A percentile compares a stretch with the other conserved stretches of the same genome.
Evolutionary conservation across 2,113 vertebrate genomes (phyloP).

Genomic region (Pygoscelis antarcticus): DNA sequence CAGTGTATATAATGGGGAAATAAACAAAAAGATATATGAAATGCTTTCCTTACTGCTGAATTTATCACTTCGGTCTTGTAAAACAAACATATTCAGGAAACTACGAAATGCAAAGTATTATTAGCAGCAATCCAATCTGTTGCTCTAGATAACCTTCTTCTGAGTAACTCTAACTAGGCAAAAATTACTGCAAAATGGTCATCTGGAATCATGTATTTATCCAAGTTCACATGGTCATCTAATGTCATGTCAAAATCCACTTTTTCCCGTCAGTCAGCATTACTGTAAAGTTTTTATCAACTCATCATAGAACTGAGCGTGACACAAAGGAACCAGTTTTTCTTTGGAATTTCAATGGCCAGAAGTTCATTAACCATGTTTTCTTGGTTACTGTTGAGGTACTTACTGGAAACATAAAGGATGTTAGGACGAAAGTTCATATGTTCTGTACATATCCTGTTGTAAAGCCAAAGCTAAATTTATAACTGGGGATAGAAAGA

Average conservation of each 20-base stretch:
- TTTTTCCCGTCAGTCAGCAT: neutral
- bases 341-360: constrained; percentile 6
- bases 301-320: neutral
- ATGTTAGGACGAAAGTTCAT: constrained; percentile 35
- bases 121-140: constrained; percentile 29
- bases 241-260: neutral
- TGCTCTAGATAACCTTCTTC: neutral
- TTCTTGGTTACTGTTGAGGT: neutral
- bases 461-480: constrained; percentile 5
- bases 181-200: neutral
- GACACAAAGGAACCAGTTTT: neutral
- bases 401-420: constrained; percentile 67
- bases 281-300: constrained; percentile 24
- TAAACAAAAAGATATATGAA: neutral
- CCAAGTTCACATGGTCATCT: neutral
- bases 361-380: constrained; percentile 61
- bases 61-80: neutral
- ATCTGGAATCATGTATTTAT: neutral
- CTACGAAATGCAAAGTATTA: neutral
- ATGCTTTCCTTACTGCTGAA: neutral
- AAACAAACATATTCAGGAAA: constrained; percentile 43
- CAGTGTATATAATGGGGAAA: neutral
- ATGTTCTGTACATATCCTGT: constrained; percentile 34
- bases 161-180: neutral
- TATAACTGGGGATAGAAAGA: neutral